A percentile compares a stretch with the other conserved stretches of the same genome.
phyloP scores from a whole-genome alignment of 2,113 vertebrate genomes.

The Elgaria multicarinata region DNA sequence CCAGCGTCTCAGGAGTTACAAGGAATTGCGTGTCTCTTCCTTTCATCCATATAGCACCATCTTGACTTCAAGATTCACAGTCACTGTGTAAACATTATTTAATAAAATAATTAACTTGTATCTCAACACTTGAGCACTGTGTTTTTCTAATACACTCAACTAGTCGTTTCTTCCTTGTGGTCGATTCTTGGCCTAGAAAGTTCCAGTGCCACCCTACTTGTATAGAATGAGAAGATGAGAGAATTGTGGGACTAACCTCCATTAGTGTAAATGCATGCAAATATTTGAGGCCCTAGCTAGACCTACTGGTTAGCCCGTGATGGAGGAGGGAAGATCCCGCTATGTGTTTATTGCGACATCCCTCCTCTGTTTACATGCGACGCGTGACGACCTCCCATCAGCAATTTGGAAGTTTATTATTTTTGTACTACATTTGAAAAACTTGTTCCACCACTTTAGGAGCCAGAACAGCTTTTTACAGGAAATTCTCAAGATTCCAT shows the following conservation, averaged over 20 bases:
- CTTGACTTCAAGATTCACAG: constrained; percentile 70
- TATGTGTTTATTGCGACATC: no score
- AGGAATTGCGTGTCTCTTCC: constrained; percentile 28
- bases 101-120: constrained; percentile 30
- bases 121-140: not conserved
- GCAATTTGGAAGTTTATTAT: not conserved
- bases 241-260: not conserved
- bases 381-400: no score
- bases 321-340: no score
- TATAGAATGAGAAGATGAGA: not conserved
- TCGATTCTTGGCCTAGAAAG: not conserved
- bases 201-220: not conserved
- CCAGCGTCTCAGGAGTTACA: not conserved
- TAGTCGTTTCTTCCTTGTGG: not conserved
- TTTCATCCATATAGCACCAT: constrained; percentile 51
- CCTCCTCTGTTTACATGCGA: no score
- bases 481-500: not conserved
- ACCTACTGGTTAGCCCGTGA: no score
- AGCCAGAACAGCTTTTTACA: not conserved
- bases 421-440: not conserved
- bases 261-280: not conserved
- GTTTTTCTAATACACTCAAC: not conserved
- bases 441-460: not conserved
- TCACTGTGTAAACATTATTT: constrained; percentile 65
- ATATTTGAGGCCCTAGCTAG: no score